Percentiles rank a stretch among this genome's conserved stretches.
Conservation (phyloP, 2,113 vertebrate genomes). For the Malurus cyaneus region DNA sequence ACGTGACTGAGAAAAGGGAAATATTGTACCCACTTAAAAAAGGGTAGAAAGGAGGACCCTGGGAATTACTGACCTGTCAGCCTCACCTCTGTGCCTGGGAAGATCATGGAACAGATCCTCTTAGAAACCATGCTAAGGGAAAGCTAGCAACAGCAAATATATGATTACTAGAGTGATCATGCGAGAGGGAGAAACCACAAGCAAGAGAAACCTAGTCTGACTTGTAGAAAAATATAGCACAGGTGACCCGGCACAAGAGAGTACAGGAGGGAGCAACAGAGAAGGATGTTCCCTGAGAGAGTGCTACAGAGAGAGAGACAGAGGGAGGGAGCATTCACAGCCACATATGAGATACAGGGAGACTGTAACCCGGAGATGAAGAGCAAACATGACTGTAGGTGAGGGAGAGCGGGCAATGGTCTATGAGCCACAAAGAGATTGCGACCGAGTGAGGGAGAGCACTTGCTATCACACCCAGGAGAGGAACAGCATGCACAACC, state of each 20-base stretch:
- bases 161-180: not conserved
- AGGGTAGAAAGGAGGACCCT: no score
- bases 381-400: not conserved
- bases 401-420: not conserved
- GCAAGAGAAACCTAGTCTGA: not conserved
- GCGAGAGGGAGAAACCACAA: not conserved
- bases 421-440: not conserved
- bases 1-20: no score
- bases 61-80: no score
- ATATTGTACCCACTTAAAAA: no score
- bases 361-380: not conserved
- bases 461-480: not conserved
- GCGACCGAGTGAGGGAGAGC: not conserved
- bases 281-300: not conserved
- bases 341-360: not conserved
- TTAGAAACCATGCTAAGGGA: not conserved
- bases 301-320: not conserved
- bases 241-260: not conserved
- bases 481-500: not conserved
- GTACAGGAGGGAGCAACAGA: not conserved
- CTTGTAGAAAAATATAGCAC: not conserved
- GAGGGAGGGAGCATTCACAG: not conserved
- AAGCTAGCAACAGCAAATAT: not conserved
- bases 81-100: not conserved
- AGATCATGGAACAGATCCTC: not conserved